Percentiles rank a stretch among this genome's conserved stretches.
These are phyloP conservation scores for Drosophila lacteicornis DNA, from an alignment of 1,140 invertebrate species.

Conservation along the genomic window DNA sequence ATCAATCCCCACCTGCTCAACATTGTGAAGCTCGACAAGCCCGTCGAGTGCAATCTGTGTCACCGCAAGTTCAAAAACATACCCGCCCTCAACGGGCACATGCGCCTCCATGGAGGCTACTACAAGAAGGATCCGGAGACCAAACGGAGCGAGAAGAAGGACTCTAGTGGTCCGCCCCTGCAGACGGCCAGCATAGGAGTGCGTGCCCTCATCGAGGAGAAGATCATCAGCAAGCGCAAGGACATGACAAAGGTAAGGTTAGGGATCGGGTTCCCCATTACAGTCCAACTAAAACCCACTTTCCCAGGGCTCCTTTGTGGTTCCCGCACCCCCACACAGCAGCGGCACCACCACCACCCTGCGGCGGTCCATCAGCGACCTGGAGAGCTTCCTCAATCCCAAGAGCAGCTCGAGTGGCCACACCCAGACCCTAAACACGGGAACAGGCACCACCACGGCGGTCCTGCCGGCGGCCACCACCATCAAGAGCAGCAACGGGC, in stretches of 20 bases:
- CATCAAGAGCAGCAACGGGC: constrained; percentile 71
- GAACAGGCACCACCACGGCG: constrained; percentile 59
- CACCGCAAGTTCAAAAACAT: constrained; percentile 98
- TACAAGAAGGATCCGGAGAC: constrained; percentile 97
- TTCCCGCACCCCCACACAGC: constrained; percentile 80
- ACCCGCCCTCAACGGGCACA: constrained; percentile 98
- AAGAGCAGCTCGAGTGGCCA: constrained; percentile 55
- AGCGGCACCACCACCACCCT: constrained; percentile 57
- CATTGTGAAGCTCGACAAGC: constrained; percentile 88
- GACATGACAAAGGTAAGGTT: constrained; percentile 77
- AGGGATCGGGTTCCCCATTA: neutral
- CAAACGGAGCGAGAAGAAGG: constrained; percentile 94
- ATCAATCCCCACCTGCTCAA: constrained; percentile 84
- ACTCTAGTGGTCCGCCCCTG: constrained; percentile 91
- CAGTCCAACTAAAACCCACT: neutral
- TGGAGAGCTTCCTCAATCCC: constrained; percentile 80
- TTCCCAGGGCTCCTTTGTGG: constrained; percentile 79
- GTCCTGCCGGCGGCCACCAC: constrained; percentile 70
- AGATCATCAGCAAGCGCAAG: constrained; percentile 92
- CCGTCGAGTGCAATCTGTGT: constrained; percentile 97
- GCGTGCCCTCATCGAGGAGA: constrained; percentile 94
- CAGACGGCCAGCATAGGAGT: constrained; percentile 95
- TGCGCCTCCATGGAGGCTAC: constrained; percentile 98
- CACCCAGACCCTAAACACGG: constrained; percentile 45
- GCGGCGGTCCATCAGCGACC: constrained; percentile 76